Evolutionary conservation across 2,888 invertebrate genomes (phyloP).

Genomic region (Pedicia rivosa): DNA sequence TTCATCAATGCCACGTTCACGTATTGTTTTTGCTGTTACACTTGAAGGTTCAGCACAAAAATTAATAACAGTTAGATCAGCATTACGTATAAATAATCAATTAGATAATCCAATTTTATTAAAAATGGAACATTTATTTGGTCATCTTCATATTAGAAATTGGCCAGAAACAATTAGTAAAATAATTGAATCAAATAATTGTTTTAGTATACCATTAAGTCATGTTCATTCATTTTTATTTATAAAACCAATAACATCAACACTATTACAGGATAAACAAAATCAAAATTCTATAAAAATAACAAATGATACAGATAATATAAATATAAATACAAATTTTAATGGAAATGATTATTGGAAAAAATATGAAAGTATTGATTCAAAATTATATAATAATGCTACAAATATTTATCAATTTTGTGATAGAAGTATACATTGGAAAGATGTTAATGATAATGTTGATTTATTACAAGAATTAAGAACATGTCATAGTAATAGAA

Average conservation of each 20-base stretch:
- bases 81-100: conserved; percentile 63
- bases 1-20: conserved; percentile 35
- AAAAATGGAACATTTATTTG: conserved; percentile 37
- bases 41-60: conserved; percentile 90
- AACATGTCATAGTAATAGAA: conserved; percentile 21
- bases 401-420: conserved; percentile 22
- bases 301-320: neutral
- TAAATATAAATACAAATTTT: conserved; percentile 20
- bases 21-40: conserved; percentile 82
- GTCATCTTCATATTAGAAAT: conserved; percentile 12
- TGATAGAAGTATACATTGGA: conserved; percentile 24
- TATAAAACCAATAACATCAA: conserved; percentile 45
- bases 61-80: conserved; percentile 81
- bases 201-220: conserved; percentile 59
- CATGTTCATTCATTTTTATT: conserved; percentile 59
- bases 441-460: conserved; percentile 17
- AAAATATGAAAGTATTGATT: conserved; percentile 26
- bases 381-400: no score
- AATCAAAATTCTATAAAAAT: no score
- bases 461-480: conserved; percentile 18
- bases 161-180: conserved; percentile 25
- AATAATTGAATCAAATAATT: conserved; percentile 36
- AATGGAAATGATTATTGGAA: conserved; percentile 43
- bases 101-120: conserved; percentile 56
- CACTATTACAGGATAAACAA: conserved; percentile 25